Percentiles rank a stretch among this genome's conserved stretches.
Conservation (phyloP, 1,140 invertebrate species). For the Bombus pyrosoma region DNA sequence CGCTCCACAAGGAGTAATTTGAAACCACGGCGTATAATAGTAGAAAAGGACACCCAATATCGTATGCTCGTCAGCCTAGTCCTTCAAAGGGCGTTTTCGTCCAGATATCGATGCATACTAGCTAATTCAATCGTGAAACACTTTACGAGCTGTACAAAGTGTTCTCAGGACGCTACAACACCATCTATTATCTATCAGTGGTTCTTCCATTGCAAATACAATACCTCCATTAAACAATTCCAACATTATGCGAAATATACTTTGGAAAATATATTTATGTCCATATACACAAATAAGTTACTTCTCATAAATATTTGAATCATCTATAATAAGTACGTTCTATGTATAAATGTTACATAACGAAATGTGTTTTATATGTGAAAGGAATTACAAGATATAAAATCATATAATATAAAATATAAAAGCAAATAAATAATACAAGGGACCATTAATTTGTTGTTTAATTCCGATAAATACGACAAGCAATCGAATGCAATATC, state of each 20-base stretch:
- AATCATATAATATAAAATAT: no score
- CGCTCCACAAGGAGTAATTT: neutral
- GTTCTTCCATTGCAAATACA: constrained; percentile 20
- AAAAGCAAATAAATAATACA: neutral
- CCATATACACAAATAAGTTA: neutral
- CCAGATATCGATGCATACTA: constrained; percentile 26
- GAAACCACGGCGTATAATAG: neutral
- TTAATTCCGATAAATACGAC: neutral
- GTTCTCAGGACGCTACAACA: constrained; percentile 20
- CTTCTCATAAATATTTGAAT: neutral
- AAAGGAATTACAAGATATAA: no score
- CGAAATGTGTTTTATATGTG: neutral
- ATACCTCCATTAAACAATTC: neutral
- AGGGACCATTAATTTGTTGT: neutral
- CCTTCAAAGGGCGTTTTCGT: constrained; percentile 36
- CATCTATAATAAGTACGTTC: fast-evolving
- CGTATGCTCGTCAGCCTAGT: neutral
- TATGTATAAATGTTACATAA: neutral
- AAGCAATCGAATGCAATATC: neutral
- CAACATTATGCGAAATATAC: neutral
- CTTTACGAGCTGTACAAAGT: constrained; percentile 54
- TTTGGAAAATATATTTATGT: neutral
- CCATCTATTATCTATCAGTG: constrained; percentile 14
- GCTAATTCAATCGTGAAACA: constrained; percentile 52
- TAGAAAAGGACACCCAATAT: constrained; percentile 1